Evolutionary conservation across 2,888 invertebrate genomes (phyloP).

Genomic region (Panorpa germanica): DNA sequence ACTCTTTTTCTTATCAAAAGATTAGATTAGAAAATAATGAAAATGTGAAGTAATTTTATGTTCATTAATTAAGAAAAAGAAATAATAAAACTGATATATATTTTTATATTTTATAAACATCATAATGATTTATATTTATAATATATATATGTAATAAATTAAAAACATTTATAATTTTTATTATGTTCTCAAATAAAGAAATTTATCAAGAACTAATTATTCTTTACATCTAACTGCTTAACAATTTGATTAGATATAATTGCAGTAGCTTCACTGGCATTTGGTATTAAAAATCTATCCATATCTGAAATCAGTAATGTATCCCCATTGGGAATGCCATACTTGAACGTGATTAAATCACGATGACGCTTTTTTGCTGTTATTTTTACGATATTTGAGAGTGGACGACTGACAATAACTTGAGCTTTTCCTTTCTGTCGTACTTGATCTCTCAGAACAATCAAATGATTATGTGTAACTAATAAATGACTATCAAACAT

Average conservation of each 20-base stretch:
- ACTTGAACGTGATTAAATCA: constrained; percentile 93
- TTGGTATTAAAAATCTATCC: constrained; percentile 83
- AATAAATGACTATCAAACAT: constrained; percentile 78
- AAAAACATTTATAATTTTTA: no score
- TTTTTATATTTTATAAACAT: no score
- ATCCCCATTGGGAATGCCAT: constrained; percentile 70
- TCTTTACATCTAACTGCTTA: constrained; percentile 29
- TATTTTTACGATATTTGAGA: constrained; percentile 89
- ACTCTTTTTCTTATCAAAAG: no score
- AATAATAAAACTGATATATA: no score
- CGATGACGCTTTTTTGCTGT: constrained; percentile 92
- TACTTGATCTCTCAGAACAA: constrained; percentile 63
- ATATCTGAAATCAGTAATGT: constrained; percentile 68
- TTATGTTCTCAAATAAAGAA: no score
- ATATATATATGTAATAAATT: no score
- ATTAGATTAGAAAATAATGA: no score
- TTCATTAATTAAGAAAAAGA: no score
- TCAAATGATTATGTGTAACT: constrained; percentile 69
- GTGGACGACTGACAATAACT: constrained; percentile 69
- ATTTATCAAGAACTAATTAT: not conserved
- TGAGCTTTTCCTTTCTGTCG: constrained; percentile 63
- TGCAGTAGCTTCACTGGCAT: constrained; percentile 78
- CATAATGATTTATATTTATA: no score
- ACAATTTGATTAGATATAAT: constrained; percentile 78
- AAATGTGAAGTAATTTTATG: no score